phyloP scores from a whole-genome alignment of 2,797 vertebrate species.

The Benthosema pterotum region DNA sequence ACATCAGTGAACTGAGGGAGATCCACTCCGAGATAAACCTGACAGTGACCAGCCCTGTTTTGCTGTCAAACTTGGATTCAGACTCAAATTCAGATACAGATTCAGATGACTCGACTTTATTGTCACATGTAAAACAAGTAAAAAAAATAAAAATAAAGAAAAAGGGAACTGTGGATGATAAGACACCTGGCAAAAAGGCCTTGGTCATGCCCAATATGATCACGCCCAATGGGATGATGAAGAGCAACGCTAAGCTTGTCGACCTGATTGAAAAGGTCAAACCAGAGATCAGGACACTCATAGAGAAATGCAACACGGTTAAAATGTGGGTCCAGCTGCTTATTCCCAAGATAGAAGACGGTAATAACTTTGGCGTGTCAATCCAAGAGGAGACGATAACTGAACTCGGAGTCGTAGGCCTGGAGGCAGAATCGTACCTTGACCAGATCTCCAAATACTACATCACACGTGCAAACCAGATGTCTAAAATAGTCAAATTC shows the following conservation, averaged over 20 bases:
- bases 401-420: constrained; percentile 96
- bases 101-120: too few species aligned
- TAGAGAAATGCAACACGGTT: constrained; percentile 99
- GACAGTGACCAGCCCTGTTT: constrained; percentile 80
- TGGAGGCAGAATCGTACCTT: constrained; percentile 96
- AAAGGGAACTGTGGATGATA: constrained; percentile 96
- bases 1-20: constrained; percentile 94
- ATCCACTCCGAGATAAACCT: constrained; percentile 98
- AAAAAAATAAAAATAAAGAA: constrained; percentile 94
- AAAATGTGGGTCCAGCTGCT: constrained; percentile 99
- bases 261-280: constrained; percentile 99
- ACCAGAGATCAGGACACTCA: constrained; percentile 97
- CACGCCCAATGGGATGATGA: constrained; percentile 93
- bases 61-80: too few species aligned
- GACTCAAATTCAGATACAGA: too few species aligned
- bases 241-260: constrained; percentile 95
- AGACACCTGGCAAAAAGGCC: constrained; percentile 34
- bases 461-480: constrained; percentile 98
- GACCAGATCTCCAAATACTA: constrained; percentile 99
- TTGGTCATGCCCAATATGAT: constrained; percentile 85
- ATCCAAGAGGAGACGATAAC: constrained; percentile 99
- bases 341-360: constrained; percentile 99
- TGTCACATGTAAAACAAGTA: constrained; percentile 79
- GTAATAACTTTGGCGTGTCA: constrained; percentile 98
- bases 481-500: constrained; percentile 99